Base-by-base conservation (phyloP, 1,140 invertebrate genomes). In the Neodiprion fabricii region DNA sequence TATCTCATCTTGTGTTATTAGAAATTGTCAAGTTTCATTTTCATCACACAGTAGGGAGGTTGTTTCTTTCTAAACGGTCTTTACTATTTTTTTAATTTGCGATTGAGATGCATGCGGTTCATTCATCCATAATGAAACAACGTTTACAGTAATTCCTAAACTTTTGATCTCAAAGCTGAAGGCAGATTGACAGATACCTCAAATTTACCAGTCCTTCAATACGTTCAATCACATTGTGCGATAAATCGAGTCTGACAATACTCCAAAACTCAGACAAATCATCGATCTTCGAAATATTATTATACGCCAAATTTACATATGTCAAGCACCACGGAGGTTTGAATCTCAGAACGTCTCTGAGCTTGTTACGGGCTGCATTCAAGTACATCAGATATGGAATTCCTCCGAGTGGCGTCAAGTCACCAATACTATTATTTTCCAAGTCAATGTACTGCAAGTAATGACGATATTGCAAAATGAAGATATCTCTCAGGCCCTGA, bases 401-500 rank as follows among this genome's bases (percentile, higher is more conserved):
- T 8, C 70, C 71, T 7, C 74, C 72, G 3, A 85, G 21, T 66
- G 80, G 61, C 12, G 75, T 76, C 23, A 84, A 77, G 73, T 80
- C 76, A 3, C 48, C 68, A 23, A 85, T 72, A 70, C 77, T 75
- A 75, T 85, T 85, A n/a, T 79, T 70, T 7, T 78, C 65, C 14
- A 84, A 67, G 72, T 85, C 80, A 65, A 85, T 71, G 9, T 85
- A 83, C 74, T 83, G 81, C 5, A 84, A 72, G 53, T 83, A 78
- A 67, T 73, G 78, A 74, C 83, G 80, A 65, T 80, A 74, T 65
- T 65, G 49, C 21, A 85, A 74, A 28, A 75, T 71, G 10, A 70
- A 71, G 49, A 85, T 81, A 23, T 85, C 77, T 48, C 74, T 74
- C 9, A 85, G 77, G 72, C 71, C 75, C 84, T 85, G 65, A 48